Evolutionary conservation across 2,113 vertebrate genomes (phyloP), one percentile per base, ranked within the genome.

Genomic region (Clarias magur): DNA sequence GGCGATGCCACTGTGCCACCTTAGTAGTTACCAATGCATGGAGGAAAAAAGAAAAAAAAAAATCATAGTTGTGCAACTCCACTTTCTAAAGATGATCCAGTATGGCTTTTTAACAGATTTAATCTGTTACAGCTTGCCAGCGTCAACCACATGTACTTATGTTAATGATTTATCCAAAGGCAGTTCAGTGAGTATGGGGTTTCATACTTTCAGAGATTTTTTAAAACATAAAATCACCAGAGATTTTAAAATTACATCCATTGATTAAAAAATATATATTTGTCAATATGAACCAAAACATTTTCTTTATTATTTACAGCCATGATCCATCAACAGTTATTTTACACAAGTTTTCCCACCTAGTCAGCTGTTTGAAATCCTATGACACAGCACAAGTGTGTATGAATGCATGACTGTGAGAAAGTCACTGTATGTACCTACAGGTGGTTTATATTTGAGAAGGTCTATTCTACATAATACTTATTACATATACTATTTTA

Each of bases 371-470:
- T 72, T 84, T 70, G 4, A 76, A 83, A 70, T 70, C 4, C 17
- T 3, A 70, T 21, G 19, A 76, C 73, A 27, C 10, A 56, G 48
- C 82, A 85, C 48, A 85, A 78, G 59, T 54, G 57, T 65, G 88
- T 38, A 25, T 62, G 42, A 54, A 82, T 21, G 30, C 34, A 75
- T 75, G 21, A 42, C 34, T 23, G 21, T 42, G 38, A 21, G 70
- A 73, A 48, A 23, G 8, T 21, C 70, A 48, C 34, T 91, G 86
- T 84, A 68, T 90, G 88, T 88, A 91, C 90, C 88, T 92, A 23
- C 91, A 92, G 92, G 91, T 91, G 53, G 75, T 73, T 87, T 72
- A 38, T 53, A 85, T 89, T 88, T 67, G 82, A 79, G 85, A 83
- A 34, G 1, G 88, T 93, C 91, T 30, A 48, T 48, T 48, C 48